Base-by-base conservation (phyloP, 2,888 invertebrate species). In the Ochlodes sylvanus region DNA sequence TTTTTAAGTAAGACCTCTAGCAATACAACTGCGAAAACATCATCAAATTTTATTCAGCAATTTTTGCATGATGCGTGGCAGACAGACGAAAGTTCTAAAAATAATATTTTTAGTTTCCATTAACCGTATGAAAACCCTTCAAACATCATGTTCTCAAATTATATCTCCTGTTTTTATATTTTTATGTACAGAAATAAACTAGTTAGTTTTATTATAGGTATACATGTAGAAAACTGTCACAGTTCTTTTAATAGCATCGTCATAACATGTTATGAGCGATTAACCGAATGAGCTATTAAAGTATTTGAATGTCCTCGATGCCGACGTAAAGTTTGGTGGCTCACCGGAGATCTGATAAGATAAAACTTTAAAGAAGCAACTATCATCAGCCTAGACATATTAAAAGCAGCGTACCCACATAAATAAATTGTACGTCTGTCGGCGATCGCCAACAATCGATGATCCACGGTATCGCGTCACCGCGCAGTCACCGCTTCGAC, bases 351-450 rank as follows among this genome's bases (percentile, higher is more conserved):
- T 57, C 57, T 58, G 41, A 41, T 55, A 15, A 55, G 55, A 52
- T 64, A 44, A 64, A 63, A 38, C 17, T 65, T 47, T 55, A 50
- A 77, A 82, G 79, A 77, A 77, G 78, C 77, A 79, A 82, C 79
- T 81, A 84, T 81, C 84, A 84, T 75, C 79, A 73, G 71, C 71
- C 69, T 79, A 79, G 81, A 80, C 78, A 76, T 80, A 73, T 74
- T 72, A 79, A 79, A 82, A 73, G 76, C 78, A 63, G 68, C 63
- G 69, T 68, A 77, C 76, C 75, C 79, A 79, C 80, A 90, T 89
- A 89, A 89, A 90, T 87, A 85, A 89, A 82, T 81, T 82, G 87
- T 84, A 80, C 85, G 80, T 52, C 52, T 52, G 77, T 81, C 85
- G 81, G 80, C 78, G 76, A 77, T 77, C 76, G 69, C 74, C 78